Percentiles rank a stretch among this genome's conserved stretches.
Conservation (phyloP, 2,797 vertebrate genomes). For the Crax fasciolata region DNA sequence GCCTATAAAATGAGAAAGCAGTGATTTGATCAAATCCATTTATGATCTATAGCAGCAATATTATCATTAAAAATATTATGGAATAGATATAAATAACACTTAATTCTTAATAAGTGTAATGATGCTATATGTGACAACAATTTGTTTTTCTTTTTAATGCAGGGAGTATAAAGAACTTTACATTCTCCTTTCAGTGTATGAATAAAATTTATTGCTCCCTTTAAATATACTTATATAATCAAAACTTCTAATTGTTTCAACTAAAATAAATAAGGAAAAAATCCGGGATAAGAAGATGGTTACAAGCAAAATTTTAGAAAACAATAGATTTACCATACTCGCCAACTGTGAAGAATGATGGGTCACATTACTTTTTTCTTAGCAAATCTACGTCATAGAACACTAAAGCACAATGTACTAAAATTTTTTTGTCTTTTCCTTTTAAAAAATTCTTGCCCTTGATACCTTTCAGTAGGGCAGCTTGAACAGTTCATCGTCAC, state of each 20-base stretch:
- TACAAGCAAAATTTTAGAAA: constrained; percentile 67
- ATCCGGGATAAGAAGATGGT: constrained; percentile 63
- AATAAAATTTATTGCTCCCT: constrained; percentile 78
- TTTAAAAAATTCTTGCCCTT: constrained; percentile 72
- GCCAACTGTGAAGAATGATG: constrained; percentile 69
- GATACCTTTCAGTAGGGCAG: constrained; percentile 81
- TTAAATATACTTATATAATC: constrained; percentile 67
- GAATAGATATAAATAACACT: constrained; percentile 68
- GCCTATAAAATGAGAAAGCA: constrained; percentile 52
- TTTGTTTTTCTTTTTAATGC: constrained; percentile 48
- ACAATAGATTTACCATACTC: constrained; percentile 61
- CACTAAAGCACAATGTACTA: constrained; percentile 70
- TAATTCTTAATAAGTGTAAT: constrained; percentile 43
- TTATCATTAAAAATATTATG: constrained; percentile 57
- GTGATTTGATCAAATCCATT: constrained; percentile 34
- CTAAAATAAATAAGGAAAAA: constrained; percentile 76
- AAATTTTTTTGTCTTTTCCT: constrained; percentile 59
- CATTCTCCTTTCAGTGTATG: constrained; percentile 62
- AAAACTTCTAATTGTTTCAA: constrained; percentile 45
- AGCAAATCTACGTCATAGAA: constrained; percentile 64
- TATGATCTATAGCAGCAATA: constrained; percentile 63
- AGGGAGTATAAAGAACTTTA: constrained; percentile 78
- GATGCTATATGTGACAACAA: constrained; percentile 47
- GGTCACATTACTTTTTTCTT: constrained; percentile 71
- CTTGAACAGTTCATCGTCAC: constrained; percentile 78